phyloP scores from a whole-genome alignment of 2,888 invertebrate species.

The Eumerus sabulonum region DNA sequence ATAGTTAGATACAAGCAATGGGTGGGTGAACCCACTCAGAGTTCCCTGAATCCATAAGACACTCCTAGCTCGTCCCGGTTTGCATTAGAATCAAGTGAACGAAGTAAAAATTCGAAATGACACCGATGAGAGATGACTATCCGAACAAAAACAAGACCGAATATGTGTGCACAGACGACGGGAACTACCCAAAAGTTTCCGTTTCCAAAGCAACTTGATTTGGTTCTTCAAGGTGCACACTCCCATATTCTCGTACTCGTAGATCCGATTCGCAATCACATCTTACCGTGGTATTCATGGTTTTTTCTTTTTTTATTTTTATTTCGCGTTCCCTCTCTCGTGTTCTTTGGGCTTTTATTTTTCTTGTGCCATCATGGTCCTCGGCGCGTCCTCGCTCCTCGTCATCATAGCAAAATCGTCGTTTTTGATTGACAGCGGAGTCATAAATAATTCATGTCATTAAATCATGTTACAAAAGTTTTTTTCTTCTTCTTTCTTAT shows the following conservation, averaged over 20 bases:
- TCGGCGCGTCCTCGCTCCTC: conserved; percentile 75
- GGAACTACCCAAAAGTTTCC: too few species aligned
- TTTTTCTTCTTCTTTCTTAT: conserved; percentile 64
- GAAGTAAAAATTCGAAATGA: conserved; percentile 1
- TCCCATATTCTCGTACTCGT: conserved; percentile 37
- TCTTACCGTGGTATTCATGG: conserved; percentile 54
- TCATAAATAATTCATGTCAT: conserved; percentile 80
- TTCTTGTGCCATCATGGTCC: conserved; percentile 57
- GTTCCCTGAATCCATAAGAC: too few species aligned
- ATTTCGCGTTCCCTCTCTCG: conserved; percentile 46
- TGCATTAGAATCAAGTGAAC: background rate
- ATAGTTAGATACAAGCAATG: too few species aligned
- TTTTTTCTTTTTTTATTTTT: conserved; percentile 40
- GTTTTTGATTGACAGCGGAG: conserved; percentile 79
- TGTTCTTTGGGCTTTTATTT: conserved; percentile 45
- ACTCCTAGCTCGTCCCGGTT: background rate
- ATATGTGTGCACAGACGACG: too few species aligned
- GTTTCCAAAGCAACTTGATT: conserved; percentile 29
- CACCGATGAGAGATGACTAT: conserved; percentile 13
- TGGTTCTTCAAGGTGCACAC: conserved; percentile 47
- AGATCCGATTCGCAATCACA: conserved; percentile 63
- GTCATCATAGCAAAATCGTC: conserved; percentile 79
- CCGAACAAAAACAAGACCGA: conserved; percentile 6
- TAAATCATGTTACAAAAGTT: conserved; percentile 80
- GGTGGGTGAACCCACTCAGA: too few species aligned